Base-by-base conservation (phyloP, 1,140 invertebrate species). In the Aphelinus certus region DNA sequence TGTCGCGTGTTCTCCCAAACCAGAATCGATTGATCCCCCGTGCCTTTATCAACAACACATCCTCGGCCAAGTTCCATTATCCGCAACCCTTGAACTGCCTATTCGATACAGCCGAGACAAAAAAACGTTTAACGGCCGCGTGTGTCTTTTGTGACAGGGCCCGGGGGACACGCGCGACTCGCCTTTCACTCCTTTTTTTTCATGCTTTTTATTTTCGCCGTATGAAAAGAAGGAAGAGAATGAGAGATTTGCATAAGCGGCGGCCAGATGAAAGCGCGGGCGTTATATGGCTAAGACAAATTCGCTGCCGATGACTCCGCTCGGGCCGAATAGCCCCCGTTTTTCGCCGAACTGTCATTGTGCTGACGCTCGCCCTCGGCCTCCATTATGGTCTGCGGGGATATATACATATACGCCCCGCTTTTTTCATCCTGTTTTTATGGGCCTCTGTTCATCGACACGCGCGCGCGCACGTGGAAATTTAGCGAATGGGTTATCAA, bases 281-380 rank as follows among this genome's bases (percentile, higher is more conserved):
- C 45, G 71, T 64, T 73, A 65, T 26, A 26, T 66, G 46, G 55
- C 63, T 63, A 56, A 73, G 71, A 73, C 71, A 66, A 73, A 73
- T 73, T 73, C 63, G 56, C 63, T 73, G 56, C 71, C 56, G 63
- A 73, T 73, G 71, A 72, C 70, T 72, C 58, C 61, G 45, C 55
- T 43, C n/a, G 46, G 47, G 7, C 26, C 9, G 4, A 26, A n/a
- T 57, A 49, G 6, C 45, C 42, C 61, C 49, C 49, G 10, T 64
- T 61, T 61, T 71, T 71, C 69, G 61, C 9, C 61, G 69, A 71
- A 71, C 43, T 64, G 4, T 71, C 69, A 72, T 72, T 64, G 70
- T 71, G 26, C 42, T 61, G 26, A 26, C 26, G 26, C 26, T 26
- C 26, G 26, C 26, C 26, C 26, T 26, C 26, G 26, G 26, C 26